These are phyloP conservation scores for Acanthochromis polyacanthus DNA, from an alignment of 2,113 vertebrate species.

Conservation along the genomic window DNA sequence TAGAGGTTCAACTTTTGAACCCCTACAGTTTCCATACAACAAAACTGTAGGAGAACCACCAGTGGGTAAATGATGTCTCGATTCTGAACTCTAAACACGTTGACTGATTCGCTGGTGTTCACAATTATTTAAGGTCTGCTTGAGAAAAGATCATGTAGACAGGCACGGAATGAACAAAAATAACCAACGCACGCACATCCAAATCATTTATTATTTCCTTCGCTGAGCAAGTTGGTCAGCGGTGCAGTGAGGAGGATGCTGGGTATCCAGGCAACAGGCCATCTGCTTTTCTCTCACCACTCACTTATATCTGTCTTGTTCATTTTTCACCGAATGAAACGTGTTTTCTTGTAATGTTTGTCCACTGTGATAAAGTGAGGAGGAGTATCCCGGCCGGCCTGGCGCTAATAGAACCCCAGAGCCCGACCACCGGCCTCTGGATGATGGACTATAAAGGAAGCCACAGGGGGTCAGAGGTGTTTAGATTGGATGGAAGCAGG, in stretches of 20 bases:
- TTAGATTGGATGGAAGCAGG: neutral
- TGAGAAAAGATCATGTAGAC: neutral
- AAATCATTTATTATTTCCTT: constrained; percentile 25
- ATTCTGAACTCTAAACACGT: constrained; percentile 3
- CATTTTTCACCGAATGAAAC: constrained; percentile 19
- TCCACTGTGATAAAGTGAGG: constrained; percentile 20
- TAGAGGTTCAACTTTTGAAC: neutral
- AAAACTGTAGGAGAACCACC: neutral
- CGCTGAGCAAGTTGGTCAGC: constrained; percentile 27
- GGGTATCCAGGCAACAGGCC: constrained; percentile 64
- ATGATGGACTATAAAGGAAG: constrained; percentile 29
- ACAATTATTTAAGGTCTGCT: neutral
- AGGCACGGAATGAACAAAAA: neutral
- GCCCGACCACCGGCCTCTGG: constrained; percentile 23
- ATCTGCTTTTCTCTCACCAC: constrained; percentile 30
- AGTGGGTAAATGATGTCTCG: neutral
- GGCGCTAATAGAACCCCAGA: constrained; percentile 31
- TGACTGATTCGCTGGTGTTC: neutral
- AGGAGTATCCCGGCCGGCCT: constrained; percentile 15
- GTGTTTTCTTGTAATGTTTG: constrained; percentile 25
- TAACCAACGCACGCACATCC: constrained; percentile 16
- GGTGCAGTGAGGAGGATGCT: constrained; percentile 1
- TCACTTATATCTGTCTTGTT: constrained; percentile 21
- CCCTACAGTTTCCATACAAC: neutral
- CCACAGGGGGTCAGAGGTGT: neutral